Evolutionary conservation across 2,797 vertebrate species (phyloP), one percentile per base, ranked within the genome.

Genomic region (Schizopygopsis pylzovi): DNA sequence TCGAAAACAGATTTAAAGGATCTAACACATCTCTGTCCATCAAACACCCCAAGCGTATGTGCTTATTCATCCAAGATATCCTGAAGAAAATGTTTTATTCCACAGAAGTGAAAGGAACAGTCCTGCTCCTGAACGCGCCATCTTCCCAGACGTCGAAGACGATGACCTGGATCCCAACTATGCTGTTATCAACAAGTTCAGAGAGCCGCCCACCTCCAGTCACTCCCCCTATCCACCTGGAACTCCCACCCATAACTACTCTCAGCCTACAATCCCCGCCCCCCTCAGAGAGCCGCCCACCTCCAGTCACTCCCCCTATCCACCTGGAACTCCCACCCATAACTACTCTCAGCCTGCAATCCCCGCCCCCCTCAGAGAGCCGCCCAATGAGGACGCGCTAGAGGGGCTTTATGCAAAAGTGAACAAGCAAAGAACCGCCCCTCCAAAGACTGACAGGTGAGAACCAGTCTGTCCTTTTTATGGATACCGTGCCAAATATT

Each of bases 111-210:
- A 89, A 28, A 71, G 78, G 61, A 79, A 73, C 70, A 54, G 67
- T 15, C 41, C 81, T 13, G 82, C 94, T 88, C 92, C 91, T 0
- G 95, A 96, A 81, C 94, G 92, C 73, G 87, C 85, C 18, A 8
- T 90, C 25, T 72, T 94, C 47, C 96, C 95, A 0, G 95, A 97
- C 25, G 90, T 97, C 41, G 97, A 98, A 0, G 98, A 99, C 25
- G 97, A 99, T 79, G 97, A 99, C 81, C 90, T 92, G 43, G 97
- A 99, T 93, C 98, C 98, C 22, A 98, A 97, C 95, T 99, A 99
- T 9, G 97, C 97, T 81, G 96, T 96, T 90, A 97, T 99, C 88
- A 96, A 94, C 93, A 95, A 96, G 91, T 99, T 98, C 93, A 94
- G 95, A 88, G 96, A 96, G 61, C 90, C 90, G 2, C 94, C 95